Percentiles rank a stretch among this genome's conserved stretches.
Evolutionary conservation across 2,113 vertebrate genomes (phyloP).

Genomic region (Phylloscopus trochilus): DNA sequence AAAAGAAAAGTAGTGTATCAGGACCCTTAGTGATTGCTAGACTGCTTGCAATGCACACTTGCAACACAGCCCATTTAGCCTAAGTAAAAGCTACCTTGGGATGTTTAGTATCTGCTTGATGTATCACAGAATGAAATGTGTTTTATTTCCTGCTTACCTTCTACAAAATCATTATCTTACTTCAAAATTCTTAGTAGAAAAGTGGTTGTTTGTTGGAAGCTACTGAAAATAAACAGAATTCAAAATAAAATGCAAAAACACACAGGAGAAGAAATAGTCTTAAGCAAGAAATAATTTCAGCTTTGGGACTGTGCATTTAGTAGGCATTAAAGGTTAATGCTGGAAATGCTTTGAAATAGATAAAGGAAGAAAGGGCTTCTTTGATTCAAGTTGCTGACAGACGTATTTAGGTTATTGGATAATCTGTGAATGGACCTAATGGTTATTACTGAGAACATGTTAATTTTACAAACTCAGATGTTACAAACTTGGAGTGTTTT

Average conservation of each 20-base stretch:
- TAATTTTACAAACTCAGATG: not conserved
- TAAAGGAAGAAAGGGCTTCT: not conserved
- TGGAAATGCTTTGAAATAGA: not conserved
- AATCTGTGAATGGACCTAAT: not conserved
- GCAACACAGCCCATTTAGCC: not conserved
- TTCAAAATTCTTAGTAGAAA: not conserved
- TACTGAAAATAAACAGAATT: not conserved
- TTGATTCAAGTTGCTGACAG: not conserved
- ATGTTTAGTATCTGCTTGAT: not conserved
- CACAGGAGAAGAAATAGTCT: not conserved
- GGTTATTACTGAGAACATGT: not conserved
- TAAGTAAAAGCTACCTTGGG: not conserved
- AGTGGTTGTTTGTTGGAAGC: not conserved
- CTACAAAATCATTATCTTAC: not conserved
- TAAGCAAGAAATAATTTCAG: not conserved
- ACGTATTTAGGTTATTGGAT: not conserved
- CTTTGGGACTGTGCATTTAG: not conserved
- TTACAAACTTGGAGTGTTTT: not conserved
- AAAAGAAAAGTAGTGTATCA: not conserved
- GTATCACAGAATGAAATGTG: not conserved
- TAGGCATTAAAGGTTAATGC: not conserved
- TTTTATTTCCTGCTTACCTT: not conserved
- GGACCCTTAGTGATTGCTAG: accelerated
- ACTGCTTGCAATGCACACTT: not conserved
- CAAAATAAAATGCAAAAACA: not conserved